Evolutionary conservation across 1,140 invertebrate species (phyloP).

Genomic region (Drosophila varians): DNA sequence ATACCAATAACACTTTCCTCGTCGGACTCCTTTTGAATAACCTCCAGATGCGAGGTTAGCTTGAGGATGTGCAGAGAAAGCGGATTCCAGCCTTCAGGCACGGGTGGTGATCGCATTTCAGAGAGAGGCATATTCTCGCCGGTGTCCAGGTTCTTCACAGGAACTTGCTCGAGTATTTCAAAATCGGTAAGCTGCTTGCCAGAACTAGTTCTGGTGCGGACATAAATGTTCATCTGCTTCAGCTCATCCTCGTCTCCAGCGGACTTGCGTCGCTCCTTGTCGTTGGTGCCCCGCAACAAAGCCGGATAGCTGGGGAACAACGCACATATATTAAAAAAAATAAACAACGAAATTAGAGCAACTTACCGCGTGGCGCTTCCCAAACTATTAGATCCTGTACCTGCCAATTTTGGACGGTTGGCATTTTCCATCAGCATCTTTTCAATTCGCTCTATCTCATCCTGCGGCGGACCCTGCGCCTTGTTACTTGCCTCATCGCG

Average conservation of each 20-base stretch:
- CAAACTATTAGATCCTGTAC: conserved; percentile 81
- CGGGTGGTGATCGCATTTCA: conserved; percentile 80
- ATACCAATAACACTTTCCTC: conserved; percentile 93
- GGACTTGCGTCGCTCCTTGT: conserved; percentile 88
- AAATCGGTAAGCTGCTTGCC: conserved; percentile 93
- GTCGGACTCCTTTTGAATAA: conserved; percentile 87
- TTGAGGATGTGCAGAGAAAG: conserved; percentile 97
- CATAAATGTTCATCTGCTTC: conserved; percentile 89
- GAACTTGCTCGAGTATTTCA: conserved; percentile 96
- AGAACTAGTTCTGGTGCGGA: conserved; percentile 92
- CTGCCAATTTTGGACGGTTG: conserved; percentile 70
- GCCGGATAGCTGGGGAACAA: conserved; percentile 63
- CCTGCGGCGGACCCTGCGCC: conserved; percentile 86
- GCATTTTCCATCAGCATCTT: conserved; percentile 84
- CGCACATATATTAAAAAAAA: background rate
- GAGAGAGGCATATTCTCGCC: conserved; percentile 85
- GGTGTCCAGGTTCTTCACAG: conserved; percentile 96
- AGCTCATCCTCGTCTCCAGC: conserved; percentile 90
- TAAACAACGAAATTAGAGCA: background rate
- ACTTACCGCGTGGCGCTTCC: conserved; percentile 78
- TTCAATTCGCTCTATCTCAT: conserved; percentile 87
- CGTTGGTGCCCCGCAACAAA: conserved; percentile 72
- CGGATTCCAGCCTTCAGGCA: conserved; percentile 86
- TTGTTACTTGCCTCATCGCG: conserved; percentile 90
- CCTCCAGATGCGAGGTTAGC: conserved; percentile 84